Percentiles rank a stretch among this genome's conserved stretches.
Conservation (phyloP, 2,113 vertebrate species). For the Piaya cayana region DNA sequence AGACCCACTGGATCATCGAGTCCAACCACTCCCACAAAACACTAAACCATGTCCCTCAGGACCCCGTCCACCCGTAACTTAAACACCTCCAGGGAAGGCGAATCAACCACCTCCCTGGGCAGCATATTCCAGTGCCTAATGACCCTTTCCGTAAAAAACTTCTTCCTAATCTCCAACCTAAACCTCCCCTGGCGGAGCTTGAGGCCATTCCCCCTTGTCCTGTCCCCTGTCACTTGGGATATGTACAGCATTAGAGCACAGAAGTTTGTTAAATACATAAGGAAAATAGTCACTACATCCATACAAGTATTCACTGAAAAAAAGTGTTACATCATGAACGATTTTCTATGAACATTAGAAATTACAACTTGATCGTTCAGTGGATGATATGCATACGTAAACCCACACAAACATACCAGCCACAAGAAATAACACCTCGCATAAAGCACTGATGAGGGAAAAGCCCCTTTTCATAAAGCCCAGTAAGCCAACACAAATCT, state of each 20-base stretch:
- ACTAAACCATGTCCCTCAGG: too few relatives aligned
- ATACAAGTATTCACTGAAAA: neutral
- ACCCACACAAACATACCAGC: neutral
- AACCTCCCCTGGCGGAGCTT: too few relatives aligned
- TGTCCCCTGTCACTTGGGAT: too few relatives aligned
- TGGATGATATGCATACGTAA: neutral
- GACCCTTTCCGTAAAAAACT: too few relatives aligned
- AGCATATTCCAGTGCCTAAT: too few relatives aligned
- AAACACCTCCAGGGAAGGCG: too few relatives aligned
- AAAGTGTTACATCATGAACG: neutral
- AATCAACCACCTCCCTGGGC: too few relatives aligned
- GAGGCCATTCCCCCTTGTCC: too few relatives aligned
- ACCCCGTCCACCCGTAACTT: too few relatives aligned
- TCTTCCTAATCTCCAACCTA: too few relatives aligned
- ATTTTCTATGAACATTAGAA: neutral
- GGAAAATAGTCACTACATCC: neutral
- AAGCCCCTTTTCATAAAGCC: neutral
- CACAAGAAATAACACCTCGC: neutral
- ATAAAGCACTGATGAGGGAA: neutral
- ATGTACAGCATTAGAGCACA: neutral
- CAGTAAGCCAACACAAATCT: neutral
- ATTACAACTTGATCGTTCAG: neutral
- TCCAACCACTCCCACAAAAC: too few relatives aligned
- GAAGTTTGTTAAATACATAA: neutral
- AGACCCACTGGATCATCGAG: too few relatives aligned